These are phyloP conservation scores for Drosophila longiperda DNA, from an alignment of 2,888 invertebrate genomes.

Conservation along the genomic window DNA sequence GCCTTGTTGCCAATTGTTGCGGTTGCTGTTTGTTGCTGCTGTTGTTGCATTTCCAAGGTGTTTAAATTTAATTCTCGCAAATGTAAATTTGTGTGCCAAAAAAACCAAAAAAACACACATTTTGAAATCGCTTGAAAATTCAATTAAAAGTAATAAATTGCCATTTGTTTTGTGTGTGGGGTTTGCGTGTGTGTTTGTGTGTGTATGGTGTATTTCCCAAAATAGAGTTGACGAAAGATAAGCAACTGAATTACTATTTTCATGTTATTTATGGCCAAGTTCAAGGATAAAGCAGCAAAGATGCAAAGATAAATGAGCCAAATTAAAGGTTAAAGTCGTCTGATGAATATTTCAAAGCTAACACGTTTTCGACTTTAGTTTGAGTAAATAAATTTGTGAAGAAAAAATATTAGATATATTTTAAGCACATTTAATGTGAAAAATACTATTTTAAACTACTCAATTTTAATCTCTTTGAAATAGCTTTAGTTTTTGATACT, in stretches of 20 bases:
- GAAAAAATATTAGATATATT: neutral
- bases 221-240: slow-evolving; percentile 13
- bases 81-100: slow-evolving; percentile 60
- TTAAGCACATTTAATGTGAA: neutral
- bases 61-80: slow-evolving; percentile 42
- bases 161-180: slow-evolving; percentile 17
- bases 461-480: neutral
- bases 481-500: neutral
- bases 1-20: slow-evolving; percentile 31
- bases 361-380: neutral
- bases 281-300: slow-evolving; percentile 38
- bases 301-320: slow-evolving; percentile 3
- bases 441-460: neutral
- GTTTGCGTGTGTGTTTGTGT: neutral
- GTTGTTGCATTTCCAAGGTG: slow-evolving; percentile 30
- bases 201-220: neutral
- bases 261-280: slow-evolving; percentile 48
- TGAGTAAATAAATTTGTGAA: neutral
- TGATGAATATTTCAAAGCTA: neutral
- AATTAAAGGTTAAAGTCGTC: neutral
- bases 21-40: slow-evolving; percentile 17
- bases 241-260: neutral
- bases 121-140: slow-evolving; percentile 44
- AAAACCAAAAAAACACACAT: slow-evolving; percentile 24
- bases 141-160: slow-evolving; percentile 70